Base-by-base conservation (phyloP, 2,113 vertebrate genomes). In the Barbus barbus region DNA sequence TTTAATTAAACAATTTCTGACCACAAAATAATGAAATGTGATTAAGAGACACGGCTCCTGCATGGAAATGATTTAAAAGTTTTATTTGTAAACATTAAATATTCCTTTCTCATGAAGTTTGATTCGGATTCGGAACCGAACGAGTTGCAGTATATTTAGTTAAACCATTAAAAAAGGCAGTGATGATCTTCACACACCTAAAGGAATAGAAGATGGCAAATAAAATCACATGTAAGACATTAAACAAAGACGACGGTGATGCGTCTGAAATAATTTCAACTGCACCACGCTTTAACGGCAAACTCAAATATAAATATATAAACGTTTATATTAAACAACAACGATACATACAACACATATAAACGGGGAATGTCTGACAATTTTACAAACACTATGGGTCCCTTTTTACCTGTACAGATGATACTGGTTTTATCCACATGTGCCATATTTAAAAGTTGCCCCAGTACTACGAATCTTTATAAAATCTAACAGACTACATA, bases 401-500 rank as follows among this genome's bases (percentile, higher is more conserved):
- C 95, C 94, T 95, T 91, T 92, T 92, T 94, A 93, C 94, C 93
- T 93, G 90, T 92, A 94, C 89, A 94, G 86, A 94, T 93, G 91
- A 94, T 90, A 84, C 86, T 67, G 92, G 91, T 94, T 41, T 93
- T 94, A 95, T 95, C 95, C 93, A 95, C 96, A 96, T 92, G 91
- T 91, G 88, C 91, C 90, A 95, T 97, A 96, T 96, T 97, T 93
- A 96, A 97, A 97, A 96, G 91, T 92, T 96, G 95, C 95, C 95
- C 96, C 95, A 94, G 93, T 91, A 96, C 97, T 97, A 98, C 96
- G 96, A 95, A 96, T 98, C 95, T 95, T 96, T 98, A 98, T 98
- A 97, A 99, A 99, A 99, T 96, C 97, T 99, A 99, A 94, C 96
- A 99, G 97, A 99, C 98, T 99, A 99, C 98, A 98, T 97, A 99